Base-by-base conservation (phyloP, 1,140 invertebrate genomes). In the Rhopalosiphum maidis region DNA sequence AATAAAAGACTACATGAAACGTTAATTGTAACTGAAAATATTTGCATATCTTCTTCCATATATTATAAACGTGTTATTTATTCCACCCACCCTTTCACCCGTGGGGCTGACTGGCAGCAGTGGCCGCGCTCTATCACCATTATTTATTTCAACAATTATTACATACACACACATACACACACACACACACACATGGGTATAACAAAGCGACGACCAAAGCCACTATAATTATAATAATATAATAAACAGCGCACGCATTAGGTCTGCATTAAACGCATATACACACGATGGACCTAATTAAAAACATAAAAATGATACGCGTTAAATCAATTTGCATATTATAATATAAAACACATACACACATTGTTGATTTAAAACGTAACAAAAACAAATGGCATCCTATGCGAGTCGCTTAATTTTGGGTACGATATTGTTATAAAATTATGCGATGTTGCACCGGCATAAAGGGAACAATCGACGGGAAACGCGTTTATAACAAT, bases 11-110 rank as follows among this genome's bases (percentile, higher is more conserved):
- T 77, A 83, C 87, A 54, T 54, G 87, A 54, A 46, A 85, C 91
- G 91, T 54, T 92, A 92, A 92, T 92, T 85, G 91, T 92, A 54
- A 92, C 91, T n/a, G 35, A 92, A 92, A 92, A 46, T 92, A 92
- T 92, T 92, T 85, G 91, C 91, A 92, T 92, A 83, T 92, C 77
- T 48, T 48, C 82, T 41, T 85, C 41, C 55, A 23, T 90, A 35
- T 60, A 88, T 90, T 90, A 87, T 87, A 89, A 51, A 46, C 51
- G 35, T 41, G 35, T 54, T 89, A 55, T 54, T 89, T 54, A 54
- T 89, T 89, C 86, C 86, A 48, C 86, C 86, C 85, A 30, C 25
- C 60, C 60, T 18, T 77, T 41, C 41, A 0, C 85, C 30, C 1
- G 46, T 35, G n/a, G 43, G 86, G 43, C 30, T 30, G 86, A 41